phyloP scores from a whole-genome alignment of 2,113 vertebrate genomes.

The Nematolebias whitei region DNA sequence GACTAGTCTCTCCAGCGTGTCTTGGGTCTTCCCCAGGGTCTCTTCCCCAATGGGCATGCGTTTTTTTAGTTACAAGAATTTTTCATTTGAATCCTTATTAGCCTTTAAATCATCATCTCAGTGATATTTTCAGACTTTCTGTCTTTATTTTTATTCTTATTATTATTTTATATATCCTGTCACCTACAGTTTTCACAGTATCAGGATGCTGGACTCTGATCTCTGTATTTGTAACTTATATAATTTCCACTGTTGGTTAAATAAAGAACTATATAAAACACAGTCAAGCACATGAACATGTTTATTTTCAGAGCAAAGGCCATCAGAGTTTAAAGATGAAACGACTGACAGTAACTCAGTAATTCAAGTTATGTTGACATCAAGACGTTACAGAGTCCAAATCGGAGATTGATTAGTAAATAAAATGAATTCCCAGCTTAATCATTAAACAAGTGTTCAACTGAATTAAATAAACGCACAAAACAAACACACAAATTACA shows the following conservation, averaged over 20 bases:
- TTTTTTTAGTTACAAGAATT: too few species aligned
- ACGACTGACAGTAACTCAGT: slow-evolving; percentile 10
- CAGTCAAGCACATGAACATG: neutral
- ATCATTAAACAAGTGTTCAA: slow-evolving; percentile 16
- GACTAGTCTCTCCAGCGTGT: too few species aligned
- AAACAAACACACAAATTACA: slow-evolving; percentile 22
- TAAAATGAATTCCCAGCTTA: slow-evolving; percentile 17
- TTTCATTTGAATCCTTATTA: too few species aligned
- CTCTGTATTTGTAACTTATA: too few species aligned
- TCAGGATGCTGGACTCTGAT: too few species aligned
- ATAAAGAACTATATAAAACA: neutral
- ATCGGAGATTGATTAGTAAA: slow-evolving; percentile 4
- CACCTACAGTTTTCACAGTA: too few species aligned
- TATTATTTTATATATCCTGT: too few species aligned
- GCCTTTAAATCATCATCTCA: too few species aligned
- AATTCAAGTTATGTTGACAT: neutral
- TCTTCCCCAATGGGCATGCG: too few species aligned
- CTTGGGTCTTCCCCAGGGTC: too few species aligned
- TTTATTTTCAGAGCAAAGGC: slow-evolving; percentile 69
- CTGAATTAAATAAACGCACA: slow-evolving; percentile 31
- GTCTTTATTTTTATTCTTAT: too few species aligned
- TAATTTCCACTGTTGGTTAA: neutral
- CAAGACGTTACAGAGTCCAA: neutral
- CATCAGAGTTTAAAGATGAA: slow-evolving; percentile 11
- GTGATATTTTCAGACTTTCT: too few species aligned